Percentiles rank a stretch among this genome's conserved stretches.
phyloP scores from a whole-genome alignment of 1,140 invertebrate species.

The Achroia grisella region DNA sequence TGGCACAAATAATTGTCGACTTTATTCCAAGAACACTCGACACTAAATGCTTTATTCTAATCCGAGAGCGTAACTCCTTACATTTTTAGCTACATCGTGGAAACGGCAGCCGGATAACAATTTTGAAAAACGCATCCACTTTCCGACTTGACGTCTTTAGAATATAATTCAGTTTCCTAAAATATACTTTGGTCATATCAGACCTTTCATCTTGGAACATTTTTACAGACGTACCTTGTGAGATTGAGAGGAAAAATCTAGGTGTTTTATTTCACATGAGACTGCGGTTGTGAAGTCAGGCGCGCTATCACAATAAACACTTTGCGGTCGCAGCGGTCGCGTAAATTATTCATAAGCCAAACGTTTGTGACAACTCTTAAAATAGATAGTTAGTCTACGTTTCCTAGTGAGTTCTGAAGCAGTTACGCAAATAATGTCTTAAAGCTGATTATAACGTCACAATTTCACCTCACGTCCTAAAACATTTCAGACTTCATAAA shows the following conservation, averaged over 20 bases:
- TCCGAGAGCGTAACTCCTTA: conserved; percentile 28
- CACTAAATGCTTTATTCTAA: conserved; percentile 35
- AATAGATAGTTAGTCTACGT: conserved; percentile 21
- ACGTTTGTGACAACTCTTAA: conserved; percentile 29
- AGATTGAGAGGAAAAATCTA: conserved; percentile 64
- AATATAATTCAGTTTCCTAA: conserved; percentile 41
- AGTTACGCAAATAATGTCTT: too few relatives aligned
- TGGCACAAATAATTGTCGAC: conserved; percentile 36
- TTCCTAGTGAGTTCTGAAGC: too few relatives aligned
- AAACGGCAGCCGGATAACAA: conserved; percentile 26
- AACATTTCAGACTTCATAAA: neutral
- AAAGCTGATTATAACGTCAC: too few relatives aligned
- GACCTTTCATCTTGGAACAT: neutral
- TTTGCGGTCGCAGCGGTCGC: conserved; percentile 33
- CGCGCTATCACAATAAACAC: conserved; percentile 61
- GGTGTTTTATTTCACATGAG: conserved; percentile 65
- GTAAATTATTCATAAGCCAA: conserved; percentile 50
- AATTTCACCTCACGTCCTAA: too few relatives aligned
- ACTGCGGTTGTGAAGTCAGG: conserved; percentile 43
- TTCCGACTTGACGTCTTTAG: conserved; percentile 29
- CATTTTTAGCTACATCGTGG: conserved; percentile 22
- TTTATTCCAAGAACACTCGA: conserved; percentile 32
- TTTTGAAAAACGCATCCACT: conserved; percentile 23
- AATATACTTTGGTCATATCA: conserved; percentile 1
- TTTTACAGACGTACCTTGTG: conserved; percentile 39